These are phyloP conservation scores for Protodeltote pygarga DNA, from an alignment of 2,888 invertebrate genomes.

Conservation along the genomic window DNA sequence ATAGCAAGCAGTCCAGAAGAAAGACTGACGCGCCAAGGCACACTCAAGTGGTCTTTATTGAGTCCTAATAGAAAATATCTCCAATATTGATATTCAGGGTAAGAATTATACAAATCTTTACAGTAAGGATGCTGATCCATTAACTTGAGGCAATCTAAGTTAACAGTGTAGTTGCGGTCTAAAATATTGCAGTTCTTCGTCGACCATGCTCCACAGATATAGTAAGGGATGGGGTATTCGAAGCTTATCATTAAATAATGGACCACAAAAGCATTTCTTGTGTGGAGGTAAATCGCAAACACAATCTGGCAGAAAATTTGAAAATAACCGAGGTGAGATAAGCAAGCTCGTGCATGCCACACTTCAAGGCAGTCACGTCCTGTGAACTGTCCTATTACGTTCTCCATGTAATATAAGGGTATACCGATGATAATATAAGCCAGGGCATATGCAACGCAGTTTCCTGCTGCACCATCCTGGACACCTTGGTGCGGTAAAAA, in stretches of 20 bases:
- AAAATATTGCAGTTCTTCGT: conserved; percentile 72
- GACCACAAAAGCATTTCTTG: conserved; percentile 60
- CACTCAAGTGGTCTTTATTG: conserved; percentile 26
- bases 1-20: conserved; percentile 62
- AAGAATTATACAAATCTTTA: conserved; percentile 58
- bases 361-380: conserved; percentile 71
- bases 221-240: conserved; percentile 72
- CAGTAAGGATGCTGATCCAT: conserved; percentile 56
- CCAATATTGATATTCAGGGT: conserved; percentile 77
- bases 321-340: conserved; percentile 72
- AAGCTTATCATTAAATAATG: conserved; percentile 79
- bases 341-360: conserved; percentile 69
- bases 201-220: conserved; percentile 70
- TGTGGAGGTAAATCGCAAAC: conserved; percentile 61
- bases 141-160: conserved; percentile 66
- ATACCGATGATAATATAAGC: conserved; percentile 65
- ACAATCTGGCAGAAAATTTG: conserved; percentile 65
- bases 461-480: conserved; percentile 60
- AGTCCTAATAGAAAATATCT: conserved; percentile 53
- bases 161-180: conserved; percentile 65
- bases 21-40: conserved; percentile 72
- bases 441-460: conserved; percentile 50
- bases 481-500: conserved; percentile 59
- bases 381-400: conserved; percentile 75
- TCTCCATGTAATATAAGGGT: conserved; percentile 77